Conservation (phyloP, 2,113 vertebrate species). For the Muscicapa adusta region DNA sequence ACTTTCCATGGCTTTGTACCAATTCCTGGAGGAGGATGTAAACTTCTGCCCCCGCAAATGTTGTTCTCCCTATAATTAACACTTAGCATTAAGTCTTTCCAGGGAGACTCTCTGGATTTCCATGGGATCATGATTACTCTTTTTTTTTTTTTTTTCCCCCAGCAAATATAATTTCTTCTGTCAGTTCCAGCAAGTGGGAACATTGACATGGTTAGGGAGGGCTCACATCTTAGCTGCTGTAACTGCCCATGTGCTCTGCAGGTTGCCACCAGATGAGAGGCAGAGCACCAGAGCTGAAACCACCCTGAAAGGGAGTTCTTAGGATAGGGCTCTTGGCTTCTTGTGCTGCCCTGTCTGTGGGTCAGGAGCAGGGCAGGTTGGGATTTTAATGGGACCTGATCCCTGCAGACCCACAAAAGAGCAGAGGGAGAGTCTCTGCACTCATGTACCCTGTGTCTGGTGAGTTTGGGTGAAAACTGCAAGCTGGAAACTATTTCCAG, state of each 20-base stretch:
- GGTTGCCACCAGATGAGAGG: background rate
- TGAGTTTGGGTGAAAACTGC: background rate
- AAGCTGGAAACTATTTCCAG: background rate
- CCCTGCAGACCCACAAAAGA: background rate
- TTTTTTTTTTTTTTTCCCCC: background rate
- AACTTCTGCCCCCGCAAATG: background rate
- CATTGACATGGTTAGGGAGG: background rate
- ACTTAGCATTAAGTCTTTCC: background rate
- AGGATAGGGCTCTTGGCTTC: background rate
- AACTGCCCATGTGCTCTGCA: background rate
- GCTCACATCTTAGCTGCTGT: background rate
- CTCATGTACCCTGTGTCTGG: fast-evolving
- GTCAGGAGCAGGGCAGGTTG: background rate
- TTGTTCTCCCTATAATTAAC: conserved; percentile 5
- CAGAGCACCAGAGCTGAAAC: background rate
- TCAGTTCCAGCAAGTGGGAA: background rate
- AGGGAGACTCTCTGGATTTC: background rate
- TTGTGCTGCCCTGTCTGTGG: background rate
- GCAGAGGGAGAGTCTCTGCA: background rate
- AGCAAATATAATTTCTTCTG: background rate
- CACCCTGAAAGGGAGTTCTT: background rate
- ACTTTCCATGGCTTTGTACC: conserved; percentile 1
- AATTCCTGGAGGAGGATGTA: background rate
- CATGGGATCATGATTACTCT: background rate
- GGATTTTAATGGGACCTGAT: background rate